Conservation (phyloP, 2,888 invertebrate species). For the Stenurella melanura region DNA sequence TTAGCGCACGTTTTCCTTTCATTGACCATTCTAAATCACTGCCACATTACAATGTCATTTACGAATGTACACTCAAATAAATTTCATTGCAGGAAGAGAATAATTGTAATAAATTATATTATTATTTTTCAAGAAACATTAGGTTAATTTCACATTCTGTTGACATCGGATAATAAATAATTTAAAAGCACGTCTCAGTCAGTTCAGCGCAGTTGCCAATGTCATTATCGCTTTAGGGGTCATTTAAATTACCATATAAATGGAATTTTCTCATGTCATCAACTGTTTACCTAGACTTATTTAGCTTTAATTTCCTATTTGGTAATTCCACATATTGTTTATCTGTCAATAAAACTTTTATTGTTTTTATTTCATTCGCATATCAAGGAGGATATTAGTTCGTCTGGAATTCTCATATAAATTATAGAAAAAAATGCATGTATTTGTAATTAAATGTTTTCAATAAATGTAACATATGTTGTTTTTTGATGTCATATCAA, state of each 20-base stretch:
- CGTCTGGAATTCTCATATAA: background rate
- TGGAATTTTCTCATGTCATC: constrained; percentile 25
- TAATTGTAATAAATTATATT: background rate
- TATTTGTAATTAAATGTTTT: no score
- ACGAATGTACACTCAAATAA: background rate
- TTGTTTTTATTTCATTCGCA: background rate
- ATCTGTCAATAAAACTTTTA: background rate
- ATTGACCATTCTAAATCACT: background rate
- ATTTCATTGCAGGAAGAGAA: background rate
- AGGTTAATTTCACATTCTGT: background rate
- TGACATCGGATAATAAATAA: background rate
- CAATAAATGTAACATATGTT: no score
- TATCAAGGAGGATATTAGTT: background rate
- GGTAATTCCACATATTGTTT: constrained; percentile 9
- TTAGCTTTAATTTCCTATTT: constrained; percentile 26
- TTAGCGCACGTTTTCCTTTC: no score
- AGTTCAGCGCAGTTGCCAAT: constrained; percentile 21
- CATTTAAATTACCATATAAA: constrained; percentile 42
- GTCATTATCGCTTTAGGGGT: constrained; percentile 24
- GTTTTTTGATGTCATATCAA: no score
- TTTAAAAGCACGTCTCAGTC: background rate
- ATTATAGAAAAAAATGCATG: background rate
- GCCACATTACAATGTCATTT: background rate
- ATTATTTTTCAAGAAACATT: background rate
- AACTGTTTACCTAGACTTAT: constrained; percentile 29